These are phyloP conservation scores for Gila orcuttii DNA, from an alignment of 2,113 vertebrate species.

Conservation along the genomic window DNA sequence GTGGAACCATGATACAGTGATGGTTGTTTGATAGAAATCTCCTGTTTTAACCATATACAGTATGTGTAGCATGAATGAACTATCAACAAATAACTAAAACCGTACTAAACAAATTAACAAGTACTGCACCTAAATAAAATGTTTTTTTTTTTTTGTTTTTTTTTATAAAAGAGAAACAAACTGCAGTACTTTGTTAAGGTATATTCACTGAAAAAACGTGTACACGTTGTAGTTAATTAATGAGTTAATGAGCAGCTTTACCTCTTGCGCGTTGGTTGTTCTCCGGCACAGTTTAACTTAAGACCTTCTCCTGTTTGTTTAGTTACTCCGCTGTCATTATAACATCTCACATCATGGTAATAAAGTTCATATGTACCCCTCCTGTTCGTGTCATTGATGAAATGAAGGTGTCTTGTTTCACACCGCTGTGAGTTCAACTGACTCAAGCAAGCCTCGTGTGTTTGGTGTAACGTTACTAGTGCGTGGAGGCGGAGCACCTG, in stretches of 20 bases:
- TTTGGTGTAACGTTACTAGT: not conserved
- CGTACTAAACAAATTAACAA: too few species aligned
- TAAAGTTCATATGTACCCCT: not conserved
- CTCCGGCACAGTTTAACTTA: not conserved
- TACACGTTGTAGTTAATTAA: not conserved
- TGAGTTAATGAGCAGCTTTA: not conserved
- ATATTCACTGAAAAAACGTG: not conserved
- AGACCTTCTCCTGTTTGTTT: not conserved
- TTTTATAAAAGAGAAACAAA: not conserved
- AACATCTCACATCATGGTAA: not conserved
- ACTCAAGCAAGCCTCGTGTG: not conserved
- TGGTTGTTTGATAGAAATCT: too few species aligned
- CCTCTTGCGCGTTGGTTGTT: not conserved
- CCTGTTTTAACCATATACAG: too few species aligned
- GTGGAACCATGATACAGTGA: too few species aligned
- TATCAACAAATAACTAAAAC: not conserved
- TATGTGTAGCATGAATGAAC: not conserved
- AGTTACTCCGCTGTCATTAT: not conserved
- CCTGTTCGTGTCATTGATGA: conserved; percentile 1
- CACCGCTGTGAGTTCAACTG: not conserved
- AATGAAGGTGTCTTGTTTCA: not conserved
- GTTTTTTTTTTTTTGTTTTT: not conserved
- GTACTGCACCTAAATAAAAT: not conserved
- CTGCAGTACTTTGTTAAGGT: not conserved
- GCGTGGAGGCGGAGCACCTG: conserved; percentile 19